Evolutionary conservation across 1,140 invertebrate species (phyloP), one percentile per base, ranked within the genome.

Genomic region (Pogonomyrmex barbatus): DNA sequence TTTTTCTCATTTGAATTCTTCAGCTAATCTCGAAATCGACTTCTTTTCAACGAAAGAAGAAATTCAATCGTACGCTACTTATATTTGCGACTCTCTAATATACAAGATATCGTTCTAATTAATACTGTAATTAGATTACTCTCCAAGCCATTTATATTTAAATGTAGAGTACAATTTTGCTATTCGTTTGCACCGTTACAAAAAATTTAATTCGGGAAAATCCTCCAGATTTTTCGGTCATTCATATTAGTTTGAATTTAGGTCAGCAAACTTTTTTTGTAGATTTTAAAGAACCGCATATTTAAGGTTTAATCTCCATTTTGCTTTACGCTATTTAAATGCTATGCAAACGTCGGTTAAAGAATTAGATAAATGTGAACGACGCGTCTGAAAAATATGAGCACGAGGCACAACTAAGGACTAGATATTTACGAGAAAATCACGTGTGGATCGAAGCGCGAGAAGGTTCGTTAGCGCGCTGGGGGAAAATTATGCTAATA

Each of bases 371-470:
- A 73, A 58, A 42, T 54, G 42, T 9, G 50, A 70, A 42, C 77
- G 36, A 79, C 5, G 12, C 17, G 39, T 62, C 73, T 42, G 54
- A 60, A 82, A 82, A 82, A 82, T 9, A 56, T 36, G 39, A 56
- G 30, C 42, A 3, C 10, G 33, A 24, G n/a, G 33, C 6, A 33
- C 47, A 54, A 82, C 17, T 36, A n/a, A 17, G 17, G 17, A 17
- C 6, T 73, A n/a, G n/a, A 30, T 47, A 42, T 60, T 82, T 73
- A 60, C 42, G 50, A 60, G 67, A 73, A 82, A 82, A 82, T 82
- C 79, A 82, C 52, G 67, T 82, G 52, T 82, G 67, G 67, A 82
- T 82, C 79, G 79, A 82, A 71, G 68, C 67, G 30, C 65, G 65
- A 45, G 39, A 30, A 6, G 54, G 67, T 71, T 82, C 78, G 78